Evolutionary conservation across 2,797 vertebrate genomes (phyloP), one percentile per base, ranked within the genome.

Genomic region (Poeciliopsis turneri): DNA sequence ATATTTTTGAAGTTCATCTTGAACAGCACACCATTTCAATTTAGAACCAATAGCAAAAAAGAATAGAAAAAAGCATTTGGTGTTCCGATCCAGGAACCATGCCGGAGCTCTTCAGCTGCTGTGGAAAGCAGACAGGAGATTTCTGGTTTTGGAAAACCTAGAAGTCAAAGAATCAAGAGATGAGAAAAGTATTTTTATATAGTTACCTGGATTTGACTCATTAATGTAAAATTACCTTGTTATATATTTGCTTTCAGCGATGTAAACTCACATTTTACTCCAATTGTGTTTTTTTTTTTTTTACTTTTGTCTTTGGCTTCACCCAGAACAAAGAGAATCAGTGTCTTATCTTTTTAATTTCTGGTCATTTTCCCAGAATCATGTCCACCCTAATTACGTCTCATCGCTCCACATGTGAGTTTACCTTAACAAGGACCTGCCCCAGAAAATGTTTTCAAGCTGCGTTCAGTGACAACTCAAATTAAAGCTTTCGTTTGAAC

Each of bases 401-500:
- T 73, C 41, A 23, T 13, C 43, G 23, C 59, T 39, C 45, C 66
- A 55, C 75, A 36, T 71, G 39, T 66, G 69, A 18, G 6, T 30
- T 23, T 69, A 66, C 39, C 18, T 70, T 59, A 49, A 59, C 43
- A 53, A 49, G 25, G 68, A 70, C 77, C 59, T 30, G 5, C 55
- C 43, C 4, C n/a, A 20, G 78, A 79, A 53, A 33, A 39, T 13
- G 53, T 51, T 73, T 72, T 77, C 36, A 12, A 5, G 45, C 74
- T 45, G 33, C n/a, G 57, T 74, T 82, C 61, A 45, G 53, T 5
- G 4, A 61, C 43, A 68, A 75, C 72, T 72, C 7, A 36, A 59
- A 69, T 68, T 64, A 74, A 70, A n/a, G 55, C 30, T 45, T 81
- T 78, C 20, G 45, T 23, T 66, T 68, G 36, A 84, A 82, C 72